These are phyloP conservation scores for Unio delphinus DNA, from an alignment of 2,888 invertebrate genomes.

Conservation along the genomic window DNA sequence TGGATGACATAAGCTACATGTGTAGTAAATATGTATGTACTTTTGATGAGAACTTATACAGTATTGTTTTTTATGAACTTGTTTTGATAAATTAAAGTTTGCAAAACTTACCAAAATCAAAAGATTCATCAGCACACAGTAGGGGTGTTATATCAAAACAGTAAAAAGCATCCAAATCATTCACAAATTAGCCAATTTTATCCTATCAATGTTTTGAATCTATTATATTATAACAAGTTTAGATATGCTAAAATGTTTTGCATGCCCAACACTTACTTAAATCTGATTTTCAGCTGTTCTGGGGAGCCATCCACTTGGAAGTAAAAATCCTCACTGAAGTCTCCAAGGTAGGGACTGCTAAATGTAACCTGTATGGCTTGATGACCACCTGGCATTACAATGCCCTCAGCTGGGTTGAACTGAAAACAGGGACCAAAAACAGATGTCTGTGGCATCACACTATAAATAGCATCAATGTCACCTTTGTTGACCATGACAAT, in stretches of 20 bases:
- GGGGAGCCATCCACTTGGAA: slow-evolving; percentile 70
- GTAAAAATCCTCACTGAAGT: slow-evolving; percentile 68
- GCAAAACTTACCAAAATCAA: too few relatives aligned
- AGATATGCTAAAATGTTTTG: background rate
- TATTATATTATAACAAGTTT: background rate
- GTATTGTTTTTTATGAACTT: too few relatives aligned
- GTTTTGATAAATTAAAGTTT: too few relatives aligned
- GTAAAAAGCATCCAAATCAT: background rate
- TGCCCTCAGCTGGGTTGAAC: slow-evolving; percentile 69
- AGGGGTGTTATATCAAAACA: too few relatives aligned
- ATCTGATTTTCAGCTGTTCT: slow-evolving; percentile 56
- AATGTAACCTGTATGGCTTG: slow-evolving; percentile 70
- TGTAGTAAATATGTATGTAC: too few relatives aligned
- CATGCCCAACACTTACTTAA: slow-evolving; percentile 52
- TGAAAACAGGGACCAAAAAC: slow-evolving; percentile 69
- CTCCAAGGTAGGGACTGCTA: slow-evolving; percentile 66
- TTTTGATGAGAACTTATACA: too few relatives aligned
- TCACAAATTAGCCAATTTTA: background rate
- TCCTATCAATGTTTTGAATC: background rate
- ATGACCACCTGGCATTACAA: slow-evolving; percentile 69
- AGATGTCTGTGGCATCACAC: slow-evolving; percentile 59
- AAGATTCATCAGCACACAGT: too few relatives aligned
- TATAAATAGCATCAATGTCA: slow-evolving; percentile 71
- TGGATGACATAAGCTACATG: too few relatives aligned
- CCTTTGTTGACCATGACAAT: slow-evolving; percentile 71